phyloP scores from a whole-genome alignment of 2,113 vertebrate species.

The Paracanthobrama guichenoti region DNA sequence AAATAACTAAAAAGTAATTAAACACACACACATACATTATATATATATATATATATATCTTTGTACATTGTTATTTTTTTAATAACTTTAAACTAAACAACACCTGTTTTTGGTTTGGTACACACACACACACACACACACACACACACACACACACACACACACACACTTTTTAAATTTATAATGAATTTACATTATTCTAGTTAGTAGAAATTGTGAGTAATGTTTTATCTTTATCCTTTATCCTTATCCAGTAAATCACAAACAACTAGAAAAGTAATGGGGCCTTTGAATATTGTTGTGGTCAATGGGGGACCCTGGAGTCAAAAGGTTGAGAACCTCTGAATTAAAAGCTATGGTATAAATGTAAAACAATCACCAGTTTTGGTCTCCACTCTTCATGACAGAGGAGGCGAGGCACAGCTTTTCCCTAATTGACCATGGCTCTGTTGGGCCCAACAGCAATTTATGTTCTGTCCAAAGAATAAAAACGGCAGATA shows the following conservation, averaged over 20 bases:
- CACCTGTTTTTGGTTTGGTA: no score
- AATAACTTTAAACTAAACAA: background rate
- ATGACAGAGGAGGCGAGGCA: conserved; percentile 97
- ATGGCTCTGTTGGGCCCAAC: conserved; percentile 90
- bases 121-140: no score
- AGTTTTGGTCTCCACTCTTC: conserved; percentile 98
- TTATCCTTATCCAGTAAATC: background rate
- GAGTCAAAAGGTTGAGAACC: background rate
- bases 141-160: no score
- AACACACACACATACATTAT: no score
- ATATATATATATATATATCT: background rate
- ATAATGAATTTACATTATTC: background rate
- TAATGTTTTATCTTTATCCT: background rate
- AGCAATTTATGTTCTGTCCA: conserved; percentile 90
- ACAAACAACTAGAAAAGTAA: background rate
- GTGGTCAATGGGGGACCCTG: background rate
- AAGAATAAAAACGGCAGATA: background rate
- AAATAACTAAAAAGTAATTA: no score
- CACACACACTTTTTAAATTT: no score
- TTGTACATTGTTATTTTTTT: background rate
- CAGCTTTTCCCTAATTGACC: conserved; percentile 95
- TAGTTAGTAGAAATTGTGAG: background rate
- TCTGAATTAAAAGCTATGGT: background rate
- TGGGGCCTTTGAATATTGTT: background rate
- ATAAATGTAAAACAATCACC: conserved; percentile 71